Base-by-base conservation (phyloP, 2,113 vertebrate genomes). In the Polypterus bichir region DNA sequence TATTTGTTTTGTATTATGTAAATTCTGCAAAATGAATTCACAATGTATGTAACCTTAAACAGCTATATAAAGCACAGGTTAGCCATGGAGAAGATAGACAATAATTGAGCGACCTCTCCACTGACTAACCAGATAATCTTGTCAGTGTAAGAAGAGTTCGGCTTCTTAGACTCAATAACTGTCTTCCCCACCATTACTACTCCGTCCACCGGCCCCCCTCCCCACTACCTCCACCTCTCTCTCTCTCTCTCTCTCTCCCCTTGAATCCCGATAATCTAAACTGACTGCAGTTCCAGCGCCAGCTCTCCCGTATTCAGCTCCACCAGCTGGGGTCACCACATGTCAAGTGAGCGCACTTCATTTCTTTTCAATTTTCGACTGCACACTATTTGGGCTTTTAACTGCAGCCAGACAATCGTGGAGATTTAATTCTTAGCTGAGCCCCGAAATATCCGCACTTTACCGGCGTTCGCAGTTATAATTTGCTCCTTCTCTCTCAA, bases 301-400 rank as follows among this genome's bases (percentile, higher is more conserved):
- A 67, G 69, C 74, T 83, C 76, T 59, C 71, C 49, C 45, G 77
- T 59, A 76, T 76, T 86, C 83, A 81, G 77, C 72, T 72, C 69
- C 68, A 75, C 74, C 2, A 47, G 73, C 9, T 48, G 68, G 77
- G 82, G 81, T 84, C 81, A 82, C 60, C 6, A 72, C 58, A 70
- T 77, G 82, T 77, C 84, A 84, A 85, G 82, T 77, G 79, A 83
- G 78, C 76, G 76, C 79, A 79, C 75, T 84, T 82, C 74, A 72
- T 64, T 72, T 64, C 73, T 72, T 70, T 71, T 76, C 74, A 63
- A 51, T 71, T 77, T 65, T 55, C 69, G 66, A 59, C 66, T 71
- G 67, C 74, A 62, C 61, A 53, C 63, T 58, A 11, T 70, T 67
- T 61, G 59, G 45, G 46, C 63, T 70, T 70, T 66, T 68, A 62